Evolutionary conservation across 2,888 invertebrate species (phyloP).

Genomic region (Ditula angustiorana): DNA sequence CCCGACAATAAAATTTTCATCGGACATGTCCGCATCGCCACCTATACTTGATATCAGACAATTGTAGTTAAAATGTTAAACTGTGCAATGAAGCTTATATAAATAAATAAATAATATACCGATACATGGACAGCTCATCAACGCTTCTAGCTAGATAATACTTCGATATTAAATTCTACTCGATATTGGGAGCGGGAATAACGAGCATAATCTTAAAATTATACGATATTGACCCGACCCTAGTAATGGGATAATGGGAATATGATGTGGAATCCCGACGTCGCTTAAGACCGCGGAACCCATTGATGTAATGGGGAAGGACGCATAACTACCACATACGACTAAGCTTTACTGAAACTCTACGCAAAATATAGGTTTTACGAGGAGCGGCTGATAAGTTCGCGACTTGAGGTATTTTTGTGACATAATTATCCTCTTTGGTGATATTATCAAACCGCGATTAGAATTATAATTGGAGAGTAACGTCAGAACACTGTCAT

Average conservation of each 20-base stretch:
- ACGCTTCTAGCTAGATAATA: neutral
- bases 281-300: neutral
- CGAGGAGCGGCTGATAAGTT: neutral
- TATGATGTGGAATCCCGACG: conserved; percentile 19
- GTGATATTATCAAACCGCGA: too few species aligned
- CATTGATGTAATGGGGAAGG: conserved; percentile 1
- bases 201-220: conserved; percentile 22
- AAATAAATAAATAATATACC: too few species aligned
- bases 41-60: too few species aligned
- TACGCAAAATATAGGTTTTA: neutral
- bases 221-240: conserved; percentile 22
- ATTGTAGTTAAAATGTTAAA: too few species aligned
- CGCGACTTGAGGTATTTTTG: too few species aligned
- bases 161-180: conserved; percentile 7
- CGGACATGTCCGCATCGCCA: too few species aligned
- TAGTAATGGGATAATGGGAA: conserved; percentile 26
- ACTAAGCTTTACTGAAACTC: neutral
- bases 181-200: conserved; percentile 13
- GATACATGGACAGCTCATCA: too few species aligned
- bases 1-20: too few species aligned
- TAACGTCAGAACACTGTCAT: too few species aligned
- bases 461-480: too few species aligned
- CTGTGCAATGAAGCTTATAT: too few species aligned
- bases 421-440: too few species aligned
- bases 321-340: neutral